These are phyloP conservation scores for Platycheirus albimanus DNA, from an alignment of 2,888 invertebrate genomes.

Conservation along the genomic window DNA sequence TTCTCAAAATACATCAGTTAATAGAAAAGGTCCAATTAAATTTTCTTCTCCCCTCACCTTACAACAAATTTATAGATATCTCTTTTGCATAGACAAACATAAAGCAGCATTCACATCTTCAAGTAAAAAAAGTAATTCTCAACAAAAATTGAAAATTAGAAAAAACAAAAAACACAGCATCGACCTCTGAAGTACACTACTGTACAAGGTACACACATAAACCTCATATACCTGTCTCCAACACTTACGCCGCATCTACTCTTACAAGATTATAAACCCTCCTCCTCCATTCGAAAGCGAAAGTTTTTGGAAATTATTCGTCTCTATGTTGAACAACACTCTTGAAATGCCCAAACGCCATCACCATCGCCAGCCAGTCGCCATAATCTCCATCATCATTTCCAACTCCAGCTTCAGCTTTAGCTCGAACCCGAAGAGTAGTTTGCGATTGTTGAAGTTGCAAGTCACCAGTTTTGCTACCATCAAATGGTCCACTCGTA, in stretches of 20 bases:
- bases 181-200: constrained; percentile 43
- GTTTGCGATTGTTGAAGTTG: constrained; percentile 32
- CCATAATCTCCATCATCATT: constrained; percentile 50
- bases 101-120: constrained; percentile 34
- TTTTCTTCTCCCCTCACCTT: background rate
- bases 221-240: background rate
- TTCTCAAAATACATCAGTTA: background rate
- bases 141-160: constrained; percentile 7
- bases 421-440: constrained; percentile 43
- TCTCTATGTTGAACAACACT: constrained; percentile 30
- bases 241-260: background rate
- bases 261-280: constrained; percentile 41
- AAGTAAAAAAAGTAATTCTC: constrained; percentile 31
- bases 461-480: background rate
- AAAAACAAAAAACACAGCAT: constrained; percentile 28
- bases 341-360: constrained; percentile 38
- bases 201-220: background rate
- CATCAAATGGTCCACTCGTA: constrained; percentile 33
- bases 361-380: constrained; percentile 51
- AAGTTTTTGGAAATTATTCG: constrained; percentile 65
- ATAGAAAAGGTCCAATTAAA: constrained; percentile 38
- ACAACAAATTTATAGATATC: constrained; percentile 1
- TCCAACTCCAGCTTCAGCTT: constrained; percentile 35
- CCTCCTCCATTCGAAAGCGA: constrained; percentile 67
- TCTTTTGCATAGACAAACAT: constrained; percentile 32